These are phyloP conservation scores for Characodon lateralis DNA, from an alignment of 2,797 vertebrate genomes.

Conservation along the genomic window DNA sequence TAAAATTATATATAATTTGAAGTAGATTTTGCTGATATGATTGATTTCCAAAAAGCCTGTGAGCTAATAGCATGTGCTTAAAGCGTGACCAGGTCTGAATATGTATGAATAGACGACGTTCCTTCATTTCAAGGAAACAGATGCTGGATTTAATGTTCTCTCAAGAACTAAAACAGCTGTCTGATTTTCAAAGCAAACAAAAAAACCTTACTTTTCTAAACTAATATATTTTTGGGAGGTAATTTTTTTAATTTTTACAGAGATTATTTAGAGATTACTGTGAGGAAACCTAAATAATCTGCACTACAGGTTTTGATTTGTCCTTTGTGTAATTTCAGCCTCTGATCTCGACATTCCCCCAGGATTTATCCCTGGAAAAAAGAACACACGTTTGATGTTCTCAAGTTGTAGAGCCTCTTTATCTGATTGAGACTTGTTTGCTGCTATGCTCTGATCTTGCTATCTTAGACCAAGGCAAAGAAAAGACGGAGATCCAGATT, in stretches of 20 bases:
- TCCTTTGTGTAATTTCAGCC: constrained; percentile 44
- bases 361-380: constrained; percentile 28
- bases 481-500: constrained; percentile 35
- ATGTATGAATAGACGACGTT: constrained; percentile 17
- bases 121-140: constrained; percentile 12
- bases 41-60: constrained; percentile 44
- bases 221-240: background rate
- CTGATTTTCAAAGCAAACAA: background rate
- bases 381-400: constrained; percentile 43
- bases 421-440: constrained; percentile 62
- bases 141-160: constrained; percentile 20
- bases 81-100: constrained; percentile 37
- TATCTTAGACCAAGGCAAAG: constrained; percentile 43
- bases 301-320: constrained; percentile 10
- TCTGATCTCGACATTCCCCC: constrained; percentile 24
- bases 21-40: constrained; percentile 53
- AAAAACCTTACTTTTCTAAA: background rate
- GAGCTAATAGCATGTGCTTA: constrained; percentile 39
- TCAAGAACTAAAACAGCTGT: constrained; percentile 4
- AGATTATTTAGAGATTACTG: constrained; percentile 7
- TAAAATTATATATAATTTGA: constrained; percentile 53
- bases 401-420: constrained; percentile 33
- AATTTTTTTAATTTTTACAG: constrained; percentile 1
- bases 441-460: constrained; percentile 40
- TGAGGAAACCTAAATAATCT: constrained; percentile 9